Conservation (phyloP, 1,140 invertebrate genomes). For the Lepidurus packardi region DNA sequence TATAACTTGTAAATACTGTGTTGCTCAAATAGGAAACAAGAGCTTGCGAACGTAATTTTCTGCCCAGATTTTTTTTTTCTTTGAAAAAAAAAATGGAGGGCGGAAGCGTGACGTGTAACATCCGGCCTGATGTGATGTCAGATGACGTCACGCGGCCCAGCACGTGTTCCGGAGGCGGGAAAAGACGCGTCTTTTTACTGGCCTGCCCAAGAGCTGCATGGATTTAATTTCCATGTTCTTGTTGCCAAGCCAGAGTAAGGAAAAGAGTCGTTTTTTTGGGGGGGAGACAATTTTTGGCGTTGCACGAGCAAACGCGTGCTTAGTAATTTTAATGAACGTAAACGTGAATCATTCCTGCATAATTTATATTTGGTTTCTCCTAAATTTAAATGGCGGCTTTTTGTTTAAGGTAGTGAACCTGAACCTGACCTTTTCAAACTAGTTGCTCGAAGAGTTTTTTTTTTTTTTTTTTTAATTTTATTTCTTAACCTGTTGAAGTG, state of each 20-base stretch:
- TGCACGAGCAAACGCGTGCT: background rate
- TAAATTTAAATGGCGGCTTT: background rate
- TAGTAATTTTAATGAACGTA: background rate
- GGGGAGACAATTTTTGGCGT: background rate
- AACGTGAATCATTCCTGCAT: constrained; percentile 21
- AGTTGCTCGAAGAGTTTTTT: too few relatives aligned
- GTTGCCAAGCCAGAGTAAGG: background rate
- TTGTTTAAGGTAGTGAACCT: too few relatives aligned
- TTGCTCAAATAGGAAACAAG: constrained; percentile 7
- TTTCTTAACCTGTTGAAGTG: background rate
- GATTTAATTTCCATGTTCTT: background rate
- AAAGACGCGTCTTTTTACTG: background rate
- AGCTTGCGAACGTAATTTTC: background rate
- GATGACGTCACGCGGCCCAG: background rate
- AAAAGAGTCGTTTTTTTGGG: background rate
- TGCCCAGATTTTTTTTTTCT: background rate
- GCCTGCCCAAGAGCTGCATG: background rate
- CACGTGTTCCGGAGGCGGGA: background rate
- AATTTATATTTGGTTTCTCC: background rate
- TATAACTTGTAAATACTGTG: background rate
- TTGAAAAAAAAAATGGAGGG: background rate
- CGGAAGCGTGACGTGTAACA: background rate
- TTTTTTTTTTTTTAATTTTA: too few relatives aligned
- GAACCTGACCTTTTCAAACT: too few relatives aligned
- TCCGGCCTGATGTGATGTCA: background rate